Evolutionary conservation across 1,140 invertebrate genomes (phyloP), one percentile per base, ranked within the genome.

Genomic region (Augochlora pura): DNA sequence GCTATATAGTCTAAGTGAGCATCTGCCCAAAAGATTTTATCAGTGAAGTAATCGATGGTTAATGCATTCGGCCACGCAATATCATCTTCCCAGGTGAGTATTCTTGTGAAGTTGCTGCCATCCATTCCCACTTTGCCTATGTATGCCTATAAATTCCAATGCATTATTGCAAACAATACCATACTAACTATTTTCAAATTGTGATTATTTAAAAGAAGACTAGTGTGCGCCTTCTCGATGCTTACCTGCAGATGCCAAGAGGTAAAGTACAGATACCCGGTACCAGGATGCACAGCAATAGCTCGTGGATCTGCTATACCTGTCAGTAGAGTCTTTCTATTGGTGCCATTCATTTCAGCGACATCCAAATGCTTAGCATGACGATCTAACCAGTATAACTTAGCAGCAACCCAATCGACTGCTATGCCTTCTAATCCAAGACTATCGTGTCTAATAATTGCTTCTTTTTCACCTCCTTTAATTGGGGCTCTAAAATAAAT

Each of bases 101-200:
- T 97, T 69, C 96, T 94, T 0, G 96, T 97, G 82, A 98, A 97
- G 86, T 99, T 98, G 2, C 96, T 96, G 0, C 99, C 99, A 89
- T 99, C 98, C 97, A 99, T 97, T 66, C 98, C 98, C 91, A 99
- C 96, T 91, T 98, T 97, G n/a, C 97, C 99, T 82, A 99, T 99
- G 89, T 98, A 99, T 0, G 99, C 97, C 94, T 98, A 91, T 8
- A 83, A 79, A 54, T 18, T 69, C 60, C 0, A 32, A 81, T 69
- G 62, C 32, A 74, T 49, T 46, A 49, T 57, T 32, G 32, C 32
- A 1, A 32, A 32, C 23, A 42, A 39, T 65, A 46, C 7, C 39
- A 63, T 6, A 25, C 23, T 18, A 39, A 39, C 21, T 10, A 7
- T 32, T 32, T 32, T 1, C 32, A 32, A 32, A 32, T 32, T 32